phyloP scores from a whole-genome alignment of 2,797 vertebrate genomes.

The Dryobates pubescens region DNA sequence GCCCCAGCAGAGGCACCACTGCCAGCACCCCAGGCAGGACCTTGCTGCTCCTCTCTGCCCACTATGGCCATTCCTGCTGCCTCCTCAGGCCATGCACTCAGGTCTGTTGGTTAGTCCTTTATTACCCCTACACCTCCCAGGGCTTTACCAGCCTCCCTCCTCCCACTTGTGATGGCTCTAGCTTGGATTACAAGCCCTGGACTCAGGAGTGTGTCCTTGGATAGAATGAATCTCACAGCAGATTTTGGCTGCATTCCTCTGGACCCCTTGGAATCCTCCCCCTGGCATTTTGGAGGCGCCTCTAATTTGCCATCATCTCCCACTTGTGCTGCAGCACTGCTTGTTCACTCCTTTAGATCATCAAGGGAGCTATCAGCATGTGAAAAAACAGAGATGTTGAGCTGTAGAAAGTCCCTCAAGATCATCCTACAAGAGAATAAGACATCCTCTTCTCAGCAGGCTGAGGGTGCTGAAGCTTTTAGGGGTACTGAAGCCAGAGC shows the following conservation, averaged over 20 bases:
- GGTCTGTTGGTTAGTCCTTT: constrained; percentile 15
- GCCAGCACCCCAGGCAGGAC: background rate
- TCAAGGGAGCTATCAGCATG: background rate
- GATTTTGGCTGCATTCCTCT: constrained; percentile 29
- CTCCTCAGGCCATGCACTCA: background rate
- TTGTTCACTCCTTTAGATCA: constrained; percentile 23
- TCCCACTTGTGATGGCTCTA: constrained; percentile 32
- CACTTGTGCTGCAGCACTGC: background rate
- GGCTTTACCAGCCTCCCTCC: background rate
- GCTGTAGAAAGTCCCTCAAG: background rate
- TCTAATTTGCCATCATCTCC: constrained; percentile 25
- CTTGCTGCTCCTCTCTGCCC: background rate
- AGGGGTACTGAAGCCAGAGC: background rate
- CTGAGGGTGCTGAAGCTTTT: background rate
- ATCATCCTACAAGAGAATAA: background rate
- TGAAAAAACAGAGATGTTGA: background rate
- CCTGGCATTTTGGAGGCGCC: constrained; percentile 16
- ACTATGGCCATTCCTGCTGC: background rate
- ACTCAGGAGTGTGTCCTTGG: constrained; percentile 40
- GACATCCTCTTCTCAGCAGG: background rate
- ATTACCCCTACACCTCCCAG: background rate
- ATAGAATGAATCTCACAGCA: constrained; percentile 11
- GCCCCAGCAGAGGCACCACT: background rate
- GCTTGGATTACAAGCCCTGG: constrained; percentile 29
- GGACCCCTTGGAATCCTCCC: background rate